Evolutionary conservation across 2,888 invertebrate species (phyloP), one percentile per base, ranked within the genome.

Genomic region (Acronicta leporina): DNA sequence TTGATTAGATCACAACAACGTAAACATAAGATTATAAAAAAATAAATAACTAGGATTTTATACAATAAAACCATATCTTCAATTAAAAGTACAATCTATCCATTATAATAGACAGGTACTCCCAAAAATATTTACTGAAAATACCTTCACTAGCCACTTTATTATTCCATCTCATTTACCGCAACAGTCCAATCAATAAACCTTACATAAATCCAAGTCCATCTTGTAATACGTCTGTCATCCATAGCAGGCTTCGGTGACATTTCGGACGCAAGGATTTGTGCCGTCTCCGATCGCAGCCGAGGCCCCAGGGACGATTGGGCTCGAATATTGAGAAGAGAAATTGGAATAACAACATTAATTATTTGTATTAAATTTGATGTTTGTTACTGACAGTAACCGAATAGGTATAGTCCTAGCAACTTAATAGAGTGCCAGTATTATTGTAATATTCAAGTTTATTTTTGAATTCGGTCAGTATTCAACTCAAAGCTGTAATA

Each of bases 141-240:
- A 8, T 27, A 30, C 6, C 16, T 30, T 0, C 2, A 33, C 13
- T 8, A n/a, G 2, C 15, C 15, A 11, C 20, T 43, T 51, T 14
- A 20, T 14, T 11, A 16, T 55, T 52, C 25, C 27, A 33, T 46
- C 35, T 46, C 40, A 75, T 47, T 63, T 56, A 50, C 42, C 44
- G 45, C 51, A 68, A 70, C 59, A 59, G 62, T 45, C 52, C 64
- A 73, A 79, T 80, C 75, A 75, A 69, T 69, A 53, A 63, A 55
- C 56, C 45, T 46, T 27, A 48, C 50, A 75, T 38, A 70, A 65
- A 55, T 45, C 65, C 56, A 33, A 51, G 50, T 45, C 42, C 27
- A 40, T 58, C 47, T 44, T 33, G 56, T 40, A 43, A 46, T 25
- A 47, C 38, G 53, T 55, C 75, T 55, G 75, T 70, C 68, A 70